Percentiles rank a stretch among this genome's conserved stretches.
These are phyloP conservation scores for Platynereis dumerilii DNA, from an alignment of 2,888 invertebrate species.

Conservation along the genomic window DNA sequence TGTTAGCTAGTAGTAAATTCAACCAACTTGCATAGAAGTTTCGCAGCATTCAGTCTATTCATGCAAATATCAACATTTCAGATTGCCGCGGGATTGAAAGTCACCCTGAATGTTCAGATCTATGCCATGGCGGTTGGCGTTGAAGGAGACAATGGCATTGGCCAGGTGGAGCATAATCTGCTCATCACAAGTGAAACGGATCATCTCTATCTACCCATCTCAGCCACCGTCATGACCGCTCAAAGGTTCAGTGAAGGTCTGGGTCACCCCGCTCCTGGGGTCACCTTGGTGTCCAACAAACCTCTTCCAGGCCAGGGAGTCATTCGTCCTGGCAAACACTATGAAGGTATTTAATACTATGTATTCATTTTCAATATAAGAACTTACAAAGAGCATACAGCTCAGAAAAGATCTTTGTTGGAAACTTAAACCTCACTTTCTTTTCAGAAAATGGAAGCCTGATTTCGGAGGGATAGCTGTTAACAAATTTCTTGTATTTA, in stretches of 20 bases:
- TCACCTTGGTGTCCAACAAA: slow-evolving; percentile 48
- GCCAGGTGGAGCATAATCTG: slow-evolving; percentile 53
- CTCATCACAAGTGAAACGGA: slow-evolving; percentile 62
- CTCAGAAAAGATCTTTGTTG: too few relatives aligned
- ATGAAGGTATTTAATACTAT: slow-evolving; percentile 1
- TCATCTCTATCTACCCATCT: slow-evolving; percentile 54
- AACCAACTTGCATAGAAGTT: too few relatives aligned
- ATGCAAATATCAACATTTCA: too few relatives aligned
- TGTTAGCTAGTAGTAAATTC: too few relatives aligned
- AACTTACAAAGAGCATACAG: too few relatives aligned
- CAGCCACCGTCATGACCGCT: slow-evolving; percentile 58
- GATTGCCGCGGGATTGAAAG: slow-evolving; percentile 63
- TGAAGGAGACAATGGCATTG: slow-evolving; percentile 54
- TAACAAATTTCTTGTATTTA: too few relatives aligned
- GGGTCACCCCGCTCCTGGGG: slow-evolving; percentile 34
- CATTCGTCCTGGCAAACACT: slow-evolving; percentile 52
- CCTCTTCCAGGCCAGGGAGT: slow-evolving; percentile 56
- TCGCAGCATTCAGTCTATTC: too few relatives aligned
- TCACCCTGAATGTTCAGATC: slow-evolving; percentile 55
- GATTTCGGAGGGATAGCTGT: too few relatives aligned
- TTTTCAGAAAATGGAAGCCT: too few relatives aligned
- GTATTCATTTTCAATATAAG: too few relatives aligned
- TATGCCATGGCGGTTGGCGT: slow-evolving; percentile 61
- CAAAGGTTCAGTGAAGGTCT: slow-evolving; percentile 40
- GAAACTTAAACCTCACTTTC: too few relatives aligned